Percentiles rank a stretch among this genome's conserved stretches.
These are phyloP conservation scores for Pocota personata DNA, from an alignment of 2,888 invertebrate genomes.

Conservation along the genomic window DNA sequence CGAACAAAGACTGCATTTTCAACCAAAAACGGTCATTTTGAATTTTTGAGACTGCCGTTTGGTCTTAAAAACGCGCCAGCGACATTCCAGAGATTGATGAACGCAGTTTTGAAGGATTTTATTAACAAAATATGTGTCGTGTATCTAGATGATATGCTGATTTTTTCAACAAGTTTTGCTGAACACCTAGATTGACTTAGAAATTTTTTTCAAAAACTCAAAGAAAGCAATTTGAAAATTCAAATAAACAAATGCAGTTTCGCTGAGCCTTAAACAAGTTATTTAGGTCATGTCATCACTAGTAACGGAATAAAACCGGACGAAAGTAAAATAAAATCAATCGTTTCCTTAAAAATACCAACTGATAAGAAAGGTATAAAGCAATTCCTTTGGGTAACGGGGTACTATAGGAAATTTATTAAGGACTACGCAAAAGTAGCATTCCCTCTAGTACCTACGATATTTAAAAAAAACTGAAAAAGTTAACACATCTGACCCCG, in stretches of 20 bases:
- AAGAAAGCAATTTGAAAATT: constrained; percentile 19
- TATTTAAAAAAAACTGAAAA: constrained; percentile 25
- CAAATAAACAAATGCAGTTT: too few relatives aligned
- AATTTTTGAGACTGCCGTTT: neutral
- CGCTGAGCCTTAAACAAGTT: constrained; percentile 1
- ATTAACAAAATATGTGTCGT: constrained; percentile 31
- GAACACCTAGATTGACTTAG: neutral
- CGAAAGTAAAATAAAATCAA: neutral
- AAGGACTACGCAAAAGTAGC: constrained; percentile 13
- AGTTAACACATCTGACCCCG: constrained; percentile 5
- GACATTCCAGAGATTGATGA: constrained; percentile 11
- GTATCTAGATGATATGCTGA: constrained; percentile 3
- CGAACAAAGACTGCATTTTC: too few relatives aligned
- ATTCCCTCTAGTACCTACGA: constrained; percentile 3
- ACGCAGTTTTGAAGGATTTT: neutral
- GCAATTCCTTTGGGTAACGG: constrained; percentile 3
- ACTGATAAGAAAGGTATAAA: constrained; percentile 6
- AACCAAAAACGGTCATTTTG: constrained; percentile 69
- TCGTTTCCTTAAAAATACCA: neutral
- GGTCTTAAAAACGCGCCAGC: constrained; percentile 1
- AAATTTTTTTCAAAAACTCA: neutral
- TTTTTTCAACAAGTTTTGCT: constrained; percentile 8
- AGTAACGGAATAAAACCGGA: constrained; percentile 11
- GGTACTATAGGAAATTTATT: constrained; percentile 14
- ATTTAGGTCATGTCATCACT: neutral